Evolutionary conservation across 2,113 vertebrate species (phyloP), one percentile per base, ranked within the genome.

Genomic region (Periophthalmus modestus): DNA sequence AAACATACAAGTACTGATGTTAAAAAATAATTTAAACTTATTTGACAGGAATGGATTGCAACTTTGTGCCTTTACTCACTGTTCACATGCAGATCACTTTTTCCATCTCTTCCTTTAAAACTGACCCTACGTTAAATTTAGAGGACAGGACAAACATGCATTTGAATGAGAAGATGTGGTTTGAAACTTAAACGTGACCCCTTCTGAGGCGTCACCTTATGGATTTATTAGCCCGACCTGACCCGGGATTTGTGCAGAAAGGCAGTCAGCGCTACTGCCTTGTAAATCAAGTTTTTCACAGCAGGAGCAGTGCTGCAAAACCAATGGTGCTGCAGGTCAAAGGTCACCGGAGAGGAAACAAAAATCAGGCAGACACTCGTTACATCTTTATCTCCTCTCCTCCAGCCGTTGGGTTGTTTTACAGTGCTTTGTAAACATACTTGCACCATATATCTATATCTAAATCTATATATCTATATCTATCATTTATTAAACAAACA

Each of bases 241-340:
- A 90, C 89, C 82, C 55, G 74, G 75, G 80, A 83, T 90, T 84
- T 88, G 48, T 71, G 24, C 28, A 33, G 72, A 82, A 84, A 78
- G 75, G 65, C 69, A 77, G 74, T 80, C 72, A 69, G 68, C 80
- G 80, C 86, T 82, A 78, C 85, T 73, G 84, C 3, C 46, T 77
- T 82, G 78, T 91, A 89, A 93, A 92, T 92, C 85, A 87, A 36
- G 46, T 54, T 23, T 21, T 71, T 59, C 66, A 68, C 73, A 77
- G 72, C 72, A 87, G 79, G 75, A 87, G 69, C 67, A 68, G 61
- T 33, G 74, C 48, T 61, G 68, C 63, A 52, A 76, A 85, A 68
- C 54, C 80, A 71, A 33, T 73, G 61, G 78, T 74, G 77, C 79
- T 63, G 28, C 67, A 54, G 77, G 79, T 82, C 77, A 88, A 78